Base-by-base conservation (phyloP, 2,797 vertebrate genomes). In the Chloroceryle amazona region DNA sequence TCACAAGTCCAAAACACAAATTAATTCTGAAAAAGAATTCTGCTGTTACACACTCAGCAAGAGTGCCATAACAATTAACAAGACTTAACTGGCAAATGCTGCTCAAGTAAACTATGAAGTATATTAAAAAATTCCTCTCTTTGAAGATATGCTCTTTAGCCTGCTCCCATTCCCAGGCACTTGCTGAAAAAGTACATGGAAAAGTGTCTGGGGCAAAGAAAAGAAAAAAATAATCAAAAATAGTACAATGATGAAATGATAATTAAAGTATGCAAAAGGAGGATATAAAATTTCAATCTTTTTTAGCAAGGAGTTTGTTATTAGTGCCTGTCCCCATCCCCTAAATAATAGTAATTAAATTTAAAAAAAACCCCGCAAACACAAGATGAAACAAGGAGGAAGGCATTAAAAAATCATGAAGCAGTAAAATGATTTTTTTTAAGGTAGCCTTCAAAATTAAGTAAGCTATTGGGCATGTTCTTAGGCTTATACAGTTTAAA, bases 381-480 rank as follows among this genome's bases (percentile, higher is more conserved):
- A 18, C 12, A 29, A 47, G 9, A 61, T 13, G 16, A 86, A 90
- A 52, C 4, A 61, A n/a, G 8, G 13, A 73, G 1, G 16, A 86
- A 86, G 65, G 33, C 31, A 92, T 31, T 37, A 44, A 72, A 87
- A 79, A 79, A 79, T 9, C 33, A 87, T 13, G 3, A 75, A 87
- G 17, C 4, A 57, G 17, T 8, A 51, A 58, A 73, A 44, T 9
- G 6, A 2, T 23, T 11, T 47, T 42, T 81, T 66, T 41, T 41
- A 65, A 86, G 20, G 42, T 12, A 90, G 20, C 12, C 29, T 70
- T 85, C 44, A 52, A 76, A 29, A 7, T 37, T 49, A 3, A 9
- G 1, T 25, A 80, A 61, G 6, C 12, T 66, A 51, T 65, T 55
- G 49, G 29, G 3, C 25, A 31, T 35, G 35, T 58, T 83, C 22